Evolutionary conservation across 2,113 vertebrate species (phyloP), one percentile per base, ranked within the genome.

Genomic region (Triplophysa rosa): DNA sequence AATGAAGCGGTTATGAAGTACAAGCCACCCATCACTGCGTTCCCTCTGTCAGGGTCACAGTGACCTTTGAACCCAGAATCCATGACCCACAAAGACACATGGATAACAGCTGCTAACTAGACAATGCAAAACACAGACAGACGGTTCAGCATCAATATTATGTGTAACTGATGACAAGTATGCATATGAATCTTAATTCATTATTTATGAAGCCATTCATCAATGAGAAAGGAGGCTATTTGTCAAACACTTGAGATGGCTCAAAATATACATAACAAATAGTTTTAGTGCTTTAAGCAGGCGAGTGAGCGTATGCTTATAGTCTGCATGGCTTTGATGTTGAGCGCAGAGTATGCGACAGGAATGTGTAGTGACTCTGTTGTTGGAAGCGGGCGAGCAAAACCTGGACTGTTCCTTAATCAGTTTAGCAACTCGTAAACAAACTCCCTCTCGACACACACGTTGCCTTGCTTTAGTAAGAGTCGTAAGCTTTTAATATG

Each of bases 331-430:
- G 45, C 21, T 70, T 49, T 65, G 58, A 63, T 63, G 33, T 72
- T 16, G 70, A 68, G 40, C 42, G 78, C 17, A 19, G 19, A 13
- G 33, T 49, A 67, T 4, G 33, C 68, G 42, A 79, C 52, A 75
- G 70, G 79, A 78, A 82, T 82, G 76, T 66, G 61, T 76, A 23
- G 61, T n/a, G 45, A 40, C n/a, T 3, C 61, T 84, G 61, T 82
- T 84, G 76, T 82, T 73, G 64, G 29, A 77, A 70, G 47, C 42
- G 24, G 42, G 59, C 21, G 67, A 82, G 33, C 21, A 17, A 67
- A 73, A 58, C 52, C 62, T 63, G 47, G 52, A 67, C 47, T 37
- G 42, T 77, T 47, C 45, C 17, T 71, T 67, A 64, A 63, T 65
- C 80, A 77, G 73, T n/a, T 42, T 24, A 5, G 47, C 40, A 14